Evolutionary conservation across 2,113 vertebrate genomes (phyloP).

Genomic region (Aix galericulata): DNA sequence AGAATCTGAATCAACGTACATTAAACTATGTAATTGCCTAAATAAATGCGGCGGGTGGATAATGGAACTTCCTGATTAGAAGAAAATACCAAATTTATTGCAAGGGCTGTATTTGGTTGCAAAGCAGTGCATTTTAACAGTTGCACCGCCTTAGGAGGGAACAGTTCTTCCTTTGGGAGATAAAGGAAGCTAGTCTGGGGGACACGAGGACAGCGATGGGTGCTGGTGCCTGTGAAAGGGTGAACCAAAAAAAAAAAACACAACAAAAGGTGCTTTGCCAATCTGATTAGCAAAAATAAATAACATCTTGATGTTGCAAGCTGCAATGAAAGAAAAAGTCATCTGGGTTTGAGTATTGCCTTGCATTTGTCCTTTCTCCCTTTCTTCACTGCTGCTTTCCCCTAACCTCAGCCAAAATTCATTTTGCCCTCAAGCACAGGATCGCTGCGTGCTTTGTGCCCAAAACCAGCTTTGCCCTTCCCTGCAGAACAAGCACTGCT

Average conservation of each 20-base stretch:
- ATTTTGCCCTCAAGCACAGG: fast-evolving
- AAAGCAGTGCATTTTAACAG: fast-evolving
- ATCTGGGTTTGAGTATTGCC: fast-evolving
- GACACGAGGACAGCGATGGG: too few species aligned
- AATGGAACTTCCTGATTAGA: constrained; percentile 21
- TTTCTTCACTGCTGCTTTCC: neutral
- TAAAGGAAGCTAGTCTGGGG: neutral
- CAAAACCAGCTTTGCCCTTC: neutral
- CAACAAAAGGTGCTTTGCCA: neutral
- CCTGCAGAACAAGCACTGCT: neutral
- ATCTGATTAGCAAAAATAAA: fast-evolving
- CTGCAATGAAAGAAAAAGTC: neutral
- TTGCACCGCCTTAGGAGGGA: neutral
- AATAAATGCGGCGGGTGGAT: neutral
- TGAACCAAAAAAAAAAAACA: too few species aligned
- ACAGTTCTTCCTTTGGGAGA: neutral
- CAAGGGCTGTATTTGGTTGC: neutral
- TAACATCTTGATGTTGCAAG: fast-evolving
- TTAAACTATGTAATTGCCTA: constrained; percentile 24
- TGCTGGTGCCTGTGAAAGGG: neutral
- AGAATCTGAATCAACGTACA: constrained; percentile 21
- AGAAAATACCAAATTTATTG: neutral
- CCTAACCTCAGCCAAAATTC: neutral
- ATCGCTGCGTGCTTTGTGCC: fast-evolving
- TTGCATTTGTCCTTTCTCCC: neutral